These are phyloP conservation scores for Pachypanchax playfairii DNA, from an alignment of 2,113 vertebrate species.

Conservation along the genomic window DNA sequence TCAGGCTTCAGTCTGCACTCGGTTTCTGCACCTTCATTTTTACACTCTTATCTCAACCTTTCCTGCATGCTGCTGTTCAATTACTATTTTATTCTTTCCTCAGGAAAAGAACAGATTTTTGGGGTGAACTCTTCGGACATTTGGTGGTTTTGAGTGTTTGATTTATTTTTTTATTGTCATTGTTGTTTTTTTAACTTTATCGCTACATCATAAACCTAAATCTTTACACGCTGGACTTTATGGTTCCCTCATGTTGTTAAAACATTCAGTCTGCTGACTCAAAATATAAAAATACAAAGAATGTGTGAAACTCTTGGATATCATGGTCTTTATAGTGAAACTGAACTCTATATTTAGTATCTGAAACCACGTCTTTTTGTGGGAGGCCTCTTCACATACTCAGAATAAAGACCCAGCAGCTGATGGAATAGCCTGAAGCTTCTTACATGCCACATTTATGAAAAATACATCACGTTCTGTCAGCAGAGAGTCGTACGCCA, in stretches of 20 bases:
- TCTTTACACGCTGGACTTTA: slow-evolving; percentile 17
- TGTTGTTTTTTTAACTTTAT: slow-evolving; percentile 17
- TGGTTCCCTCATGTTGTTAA: slow-evolving; percentile 24
- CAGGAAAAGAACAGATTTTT: no score
- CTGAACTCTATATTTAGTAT: not conserved
- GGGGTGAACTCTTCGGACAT: no score
- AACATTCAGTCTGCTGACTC: not conserved
- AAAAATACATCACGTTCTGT: slow-evolving; percentile 3
- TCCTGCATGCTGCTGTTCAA: slow-evolving; percentile 37
- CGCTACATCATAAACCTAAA: not conserved
- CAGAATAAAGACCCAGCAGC: not conserved
- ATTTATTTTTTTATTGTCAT: slow-evolving; percentile 24
- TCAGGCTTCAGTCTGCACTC: slow-evolving; percentile 48
- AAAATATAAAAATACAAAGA: no score
- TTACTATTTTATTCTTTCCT: slow-evolving; percentile 37
- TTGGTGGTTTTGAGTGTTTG: no score
- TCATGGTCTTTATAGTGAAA: not conserved
- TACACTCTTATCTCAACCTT: slow-evolving; percentile 44
- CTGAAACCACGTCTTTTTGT: not conserved
- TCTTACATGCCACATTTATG: slow-evolving; percentile 10
- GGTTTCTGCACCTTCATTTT: slow-evolving; percentile 34
- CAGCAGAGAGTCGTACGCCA: not conserved
- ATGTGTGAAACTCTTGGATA: not conserved
- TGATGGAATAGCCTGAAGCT: slow-evolving; percentile 5
- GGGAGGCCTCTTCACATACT: not conserved